Percentiles rank a stretch among this genome's conserved stretches.
phyloP scores from a whole-genome alignment of 2,888 invertebrate species.

The Erannis defoliaria region DNA sequence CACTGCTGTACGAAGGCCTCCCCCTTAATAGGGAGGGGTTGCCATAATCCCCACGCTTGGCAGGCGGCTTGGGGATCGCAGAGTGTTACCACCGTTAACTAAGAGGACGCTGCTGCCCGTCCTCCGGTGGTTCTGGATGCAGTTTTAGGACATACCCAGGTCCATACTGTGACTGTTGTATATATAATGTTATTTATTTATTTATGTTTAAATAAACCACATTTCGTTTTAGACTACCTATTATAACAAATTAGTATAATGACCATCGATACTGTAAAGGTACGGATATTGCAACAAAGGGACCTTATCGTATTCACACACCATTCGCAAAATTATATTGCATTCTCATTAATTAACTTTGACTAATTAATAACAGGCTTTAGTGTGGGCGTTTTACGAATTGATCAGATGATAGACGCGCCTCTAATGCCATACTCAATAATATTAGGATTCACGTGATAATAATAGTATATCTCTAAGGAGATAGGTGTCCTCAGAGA shows the following conservation, averaged over 20 bases:
- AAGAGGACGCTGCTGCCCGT: too few relatives aligned
- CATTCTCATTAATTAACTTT: slow-evolving; percentile 77
- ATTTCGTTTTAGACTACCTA: too few relatives aligned
- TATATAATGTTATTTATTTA: too few relatives aligned
- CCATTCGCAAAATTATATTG: slow-evolving; percentile 41
- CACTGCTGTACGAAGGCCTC: too few relatives aligned
- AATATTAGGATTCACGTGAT: slow-evolving; percentile 30
- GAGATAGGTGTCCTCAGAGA: neutral
- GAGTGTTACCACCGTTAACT: too few relatives aligned
- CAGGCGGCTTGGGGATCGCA: too few relatives aligned
- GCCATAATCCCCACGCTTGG: too few relatives aligned
- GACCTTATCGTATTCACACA: slow-evolving; percentile 23
- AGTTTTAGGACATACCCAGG: too few relatives aligned
- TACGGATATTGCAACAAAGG: slow-evolving; percentile 20
- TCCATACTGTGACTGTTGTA: too few relatives aligned
- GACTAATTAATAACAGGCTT: slow-evolving; percentile 77
- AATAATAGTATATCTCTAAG: neutral
- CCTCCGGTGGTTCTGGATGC: too few relatives aligned
- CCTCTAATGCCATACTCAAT: slow-evolving; percentile 39
- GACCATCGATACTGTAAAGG: slow-evolving; percentile 10
- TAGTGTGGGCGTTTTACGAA: slow-evolving; percentile 76
- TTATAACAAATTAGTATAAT: neutral
- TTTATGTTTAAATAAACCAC: too few relatives aligned
- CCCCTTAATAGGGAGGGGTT: too few relatives aligned
- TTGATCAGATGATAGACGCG: slow-evolving; percentile 74